Conservation (phyloP, 2,797 vertebrate species). For the Meda fulgida region DNA sequence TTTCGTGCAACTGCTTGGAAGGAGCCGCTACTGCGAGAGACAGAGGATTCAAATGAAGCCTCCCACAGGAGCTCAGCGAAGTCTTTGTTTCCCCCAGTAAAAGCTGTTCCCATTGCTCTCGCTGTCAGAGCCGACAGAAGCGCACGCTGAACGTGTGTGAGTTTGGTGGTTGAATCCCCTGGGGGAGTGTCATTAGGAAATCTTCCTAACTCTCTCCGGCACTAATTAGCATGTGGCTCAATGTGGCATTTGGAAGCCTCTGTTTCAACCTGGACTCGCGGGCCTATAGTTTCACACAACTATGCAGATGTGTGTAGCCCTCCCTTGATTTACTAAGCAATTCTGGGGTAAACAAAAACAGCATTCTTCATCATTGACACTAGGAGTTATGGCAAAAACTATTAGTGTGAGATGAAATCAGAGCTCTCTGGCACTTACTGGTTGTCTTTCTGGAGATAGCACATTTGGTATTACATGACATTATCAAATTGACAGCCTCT, state of each 20-base stretch:
- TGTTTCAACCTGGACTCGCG: constrained; percentile 53
- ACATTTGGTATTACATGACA: background rate
- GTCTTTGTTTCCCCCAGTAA: constrained; percentile 61
- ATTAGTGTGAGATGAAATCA: background rate
- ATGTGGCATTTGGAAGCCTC: constrained; percentile 51
- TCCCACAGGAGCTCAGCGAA: constrained; percentile 61
- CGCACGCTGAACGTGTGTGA: constrained; percentile 48
- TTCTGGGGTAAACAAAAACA: background rate
- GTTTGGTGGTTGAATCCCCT: constrained; percentile 58
- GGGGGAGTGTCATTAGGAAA: constrained; percentile 62
- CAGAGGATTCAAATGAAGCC: constrained; percentile 61
- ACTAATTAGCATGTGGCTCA: constrained; percentile 72
- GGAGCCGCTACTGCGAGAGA: constrained; percentile 53
- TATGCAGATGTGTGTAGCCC: constrained; percentile 52
- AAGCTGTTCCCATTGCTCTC: constrained; percentile 53
- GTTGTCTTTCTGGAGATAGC: background rate
- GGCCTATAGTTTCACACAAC: constrained; percentile 32
- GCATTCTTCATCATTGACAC: constrained; percentile 26
- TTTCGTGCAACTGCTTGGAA: constrained; percentile 58
- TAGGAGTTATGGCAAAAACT: background rate
- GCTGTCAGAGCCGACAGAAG: constrained; percentile 55
- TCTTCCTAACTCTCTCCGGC: constrained; percentile 63
- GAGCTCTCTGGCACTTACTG: background rate
- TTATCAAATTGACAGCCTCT: background rate
- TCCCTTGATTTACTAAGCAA: constrained; percentile 34